Conservation (phyloP, 1,140 invertebrate genomes). For the Nautilus pompilius region DNA sequence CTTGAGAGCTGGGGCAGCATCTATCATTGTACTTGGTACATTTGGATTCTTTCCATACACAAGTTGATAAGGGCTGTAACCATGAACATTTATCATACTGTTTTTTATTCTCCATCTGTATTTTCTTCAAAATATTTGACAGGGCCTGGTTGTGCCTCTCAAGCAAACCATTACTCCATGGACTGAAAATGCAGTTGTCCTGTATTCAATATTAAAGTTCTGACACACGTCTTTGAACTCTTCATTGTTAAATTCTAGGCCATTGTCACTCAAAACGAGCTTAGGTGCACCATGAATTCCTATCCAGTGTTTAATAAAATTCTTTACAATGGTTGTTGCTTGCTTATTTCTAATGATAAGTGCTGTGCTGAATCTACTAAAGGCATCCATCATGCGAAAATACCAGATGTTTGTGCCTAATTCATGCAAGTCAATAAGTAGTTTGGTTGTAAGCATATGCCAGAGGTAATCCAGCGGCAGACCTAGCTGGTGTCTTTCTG, state of each 20-base stretch:
- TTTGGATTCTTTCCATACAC: conserved; percentile 15
- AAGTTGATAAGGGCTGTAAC: conserved; percentile 11
- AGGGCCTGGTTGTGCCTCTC: conserved; percentile 19
- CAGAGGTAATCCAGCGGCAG: conserved; percentile 15
- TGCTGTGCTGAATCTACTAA: conserved; percentile 16
- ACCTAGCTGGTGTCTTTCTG: conserved; percentile 14
- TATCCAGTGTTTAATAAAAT: conserved; percentile 12
- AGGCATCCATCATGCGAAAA: conserved; percentile 16
- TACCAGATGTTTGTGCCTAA: conserved; percentile 9
- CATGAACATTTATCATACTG: conserved; percentile 3
- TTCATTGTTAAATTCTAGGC: conserved; percentile 16
- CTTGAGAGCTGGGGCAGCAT: conserved; percentile 14
- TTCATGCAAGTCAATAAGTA: conserved; percentile 16
- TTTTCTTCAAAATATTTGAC: conserved; percentile 13
- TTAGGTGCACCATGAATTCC: conserved; percentile 9
- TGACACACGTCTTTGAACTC: conserved; percentile 13
- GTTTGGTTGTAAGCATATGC: conserved; percentile 22
- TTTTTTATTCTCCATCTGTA: conserved; percentile 10
- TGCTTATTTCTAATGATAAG: conserved; percentile 10
- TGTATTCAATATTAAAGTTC: conserved; percentile 22
- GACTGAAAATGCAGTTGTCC: conserved; percentile 18
- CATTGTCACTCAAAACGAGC: conserved; percentile 7
- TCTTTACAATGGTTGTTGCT: conserved; percentile 10
- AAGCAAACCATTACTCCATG: conserved; percentile 20
- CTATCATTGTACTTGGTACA: conserved; percentile 9